A percentile compares a stretch with the other conserved stretches of the same genome.
phyloP scores from a whole-genome alignment of 2,888 invertebrate genomes.

The Osedax fenrisi region DNA sequence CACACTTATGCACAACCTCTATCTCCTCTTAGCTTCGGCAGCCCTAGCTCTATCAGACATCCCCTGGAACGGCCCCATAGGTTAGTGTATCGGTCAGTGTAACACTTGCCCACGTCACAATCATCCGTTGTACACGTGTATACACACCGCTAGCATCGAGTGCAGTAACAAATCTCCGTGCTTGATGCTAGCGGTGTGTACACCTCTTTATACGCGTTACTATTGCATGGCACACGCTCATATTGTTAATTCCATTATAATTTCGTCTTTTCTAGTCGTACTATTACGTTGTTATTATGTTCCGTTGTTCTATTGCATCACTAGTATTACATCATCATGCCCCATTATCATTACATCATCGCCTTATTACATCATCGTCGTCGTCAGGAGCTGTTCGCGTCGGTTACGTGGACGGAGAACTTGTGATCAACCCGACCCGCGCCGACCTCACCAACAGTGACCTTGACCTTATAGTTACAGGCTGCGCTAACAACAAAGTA shows the following conservation, averaged over 20 bases:
- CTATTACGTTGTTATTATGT: too few species aligned
- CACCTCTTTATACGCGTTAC: too few species aligned
- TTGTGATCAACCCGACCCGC: conserved; percentile 70
- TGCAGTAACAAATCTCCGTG: too few species aligned
- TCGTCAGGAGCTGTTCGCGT: conserved; percentile 67
- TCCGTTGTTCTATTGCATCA: too few species aligned
- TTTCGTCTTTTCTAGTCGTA: too few species aligned
- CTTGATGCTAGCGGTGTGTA: too few species aligned
- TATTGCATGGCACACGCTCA: too few species aligned
- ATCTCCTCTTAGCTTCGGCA: conserved; percentile 61
- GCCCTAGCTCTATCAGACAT: conserved; percentile 81
- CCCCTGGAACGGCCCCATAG: conserved; percentile 90
- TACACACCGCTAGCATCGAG: too few species aligned
- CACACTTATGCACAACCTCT: background rate
- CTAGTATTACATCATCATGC: background rate
- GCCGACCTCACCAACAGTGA: conserved; percentile 64
- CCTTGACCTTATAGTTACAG: conserved; percentile 74
- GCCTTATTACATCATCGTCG: background rate
- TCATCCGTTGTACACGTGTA: too few species aligned
- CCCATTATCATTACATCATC: background rate
- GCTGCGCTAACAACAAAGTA: conserved; percentile 40
- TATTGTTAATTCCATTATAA: too few species aligned
- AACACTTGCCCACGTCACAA: background rate
- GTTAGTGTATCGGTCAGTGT: conserved; percentile 34
- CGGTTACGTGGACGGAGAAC: conserved; percentile 66